Evolutionary conservation across 2,113 vertebrate species (phyloP), one percentile per base, ranked within the genome.

Genomic region (Glaucomys volans): DNA sequence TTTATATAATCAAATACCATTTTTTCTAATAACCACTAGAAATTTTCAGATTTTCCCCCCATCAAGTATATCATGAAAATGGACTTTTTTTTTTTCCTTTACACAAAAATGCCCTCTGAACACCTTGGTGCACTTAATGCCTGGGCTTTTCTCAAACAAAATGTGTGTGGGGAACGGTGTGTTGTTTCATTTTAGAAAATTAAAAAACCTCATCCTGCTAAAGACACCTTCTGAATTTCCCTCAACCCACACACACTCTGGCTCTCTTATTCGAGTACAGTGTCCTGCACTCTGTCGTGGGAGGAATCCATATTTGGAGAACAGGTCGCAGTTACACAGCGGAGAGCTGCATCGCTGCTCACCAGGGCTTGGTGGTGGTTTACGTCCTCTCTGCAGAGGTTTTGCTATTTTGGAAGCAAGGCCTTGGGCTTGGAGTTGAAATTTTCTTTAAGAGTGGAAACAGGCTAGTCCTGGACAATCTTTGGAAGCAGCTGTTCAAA

Each of bases 121-220:
- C 7, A 30, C 26, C 47, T 44, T 40, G 28, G 35, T 66, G 32
- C 37, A 1, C 32, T 47, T 74, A 17, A 42, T 82, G 74, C 24
- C 24, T 37, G 42, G 32, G 69, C 28, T 97, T 94, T 71, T 87
- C n/a, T 64, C 50, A 52, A 87, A 9, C 84, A 59, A 92, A 90
- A 50, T 64, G 57, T 11, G 22, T 44, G 4, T 54, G 32, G 28
- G 62, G 32, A 64, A 67, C 69, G 67, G 40, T 54, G 11, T 16
- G 28, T 83, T 90, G 22, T 75, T 95, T 80, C 62, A 54, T 91
- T 84, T 85, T 86, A 80, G 54, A 87, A 64, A 92, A 80, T 91
- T 57, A 72, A 93, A 77, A 74, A 91, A 11, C 16, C 26, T 67
- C 32, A 24, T 66, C n/a, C 80, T 94, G 42, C 66, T 71, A 24